A percentile compares a stretch with the other conserved stretches of the same genome.
Conservation (phyloP, 2,888 invertebrate species). For the Drosophila formosana region DNA sequence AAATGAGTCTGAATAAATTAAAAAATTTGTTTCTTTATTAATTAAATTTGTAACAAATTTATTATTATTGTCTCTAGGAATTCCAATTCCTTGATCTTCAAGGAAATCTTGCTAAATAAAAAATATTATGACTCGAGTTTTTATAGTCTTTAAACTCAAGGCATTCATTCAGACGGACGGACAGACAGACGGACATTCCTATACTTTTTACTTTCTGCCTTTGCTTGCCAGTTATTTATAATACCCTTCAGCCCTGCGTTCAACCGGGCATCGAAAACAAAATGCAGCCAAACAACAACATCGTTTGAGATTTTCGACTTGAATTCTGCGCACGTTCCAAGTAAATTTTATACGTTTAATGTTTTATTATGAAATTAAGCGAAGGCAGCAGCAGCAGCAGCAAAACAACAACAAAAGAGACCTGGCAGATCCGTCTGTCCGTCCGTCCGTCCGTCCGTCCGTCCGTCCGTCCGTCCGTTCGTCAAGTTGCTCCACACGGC, state of each 20-base stretch:
- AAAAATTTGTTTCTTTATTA: too few species aligned
- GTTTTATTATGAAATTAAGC: constrained; percentile 73
- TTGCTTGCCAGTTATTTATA: neutral
- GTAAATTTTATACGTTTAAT: constrained; percentile 69
- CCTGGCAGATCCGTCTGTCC: constrained; percentile 20
- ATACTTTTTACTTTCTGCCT: too few species aligned
- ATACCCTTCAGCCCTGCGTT: neutral
- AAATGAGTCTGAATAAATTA: too few species aligned
- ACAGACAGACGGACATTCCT: too few species aligned
- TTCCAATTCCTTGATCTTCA: too few species aligned
- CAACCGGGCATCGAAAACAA: constrained; percentile 17
- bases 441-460: neutral
- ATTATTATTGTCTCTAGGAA: too few species aligned
- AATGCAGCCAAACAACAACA: constrained; percentile 45
- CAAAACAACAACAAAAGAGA: constrained; percentile 8
- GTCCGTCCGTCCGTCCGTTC: too few species aligned
- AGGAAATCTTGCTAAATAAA: too few species aligned
- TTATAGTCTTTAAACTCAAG: neutral
- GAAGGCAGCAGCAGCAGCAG: constrained; percentile 33
- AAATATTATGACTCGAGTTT: too few species aligned
- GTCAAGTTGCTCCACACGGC: constrained; percentile 2
- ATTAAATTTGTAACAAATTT: neutral
- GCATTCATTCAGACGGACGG: too few species aligned
- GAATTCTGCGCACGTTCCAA: constrained; percentile 68
- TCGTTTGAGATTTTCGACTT: constrained; percentile 32